Base-by-base conservation (phyloP, 30 jellyfish, hydroid and myxozoan species). In the Chrysaora quinquecirrha region DNA sequence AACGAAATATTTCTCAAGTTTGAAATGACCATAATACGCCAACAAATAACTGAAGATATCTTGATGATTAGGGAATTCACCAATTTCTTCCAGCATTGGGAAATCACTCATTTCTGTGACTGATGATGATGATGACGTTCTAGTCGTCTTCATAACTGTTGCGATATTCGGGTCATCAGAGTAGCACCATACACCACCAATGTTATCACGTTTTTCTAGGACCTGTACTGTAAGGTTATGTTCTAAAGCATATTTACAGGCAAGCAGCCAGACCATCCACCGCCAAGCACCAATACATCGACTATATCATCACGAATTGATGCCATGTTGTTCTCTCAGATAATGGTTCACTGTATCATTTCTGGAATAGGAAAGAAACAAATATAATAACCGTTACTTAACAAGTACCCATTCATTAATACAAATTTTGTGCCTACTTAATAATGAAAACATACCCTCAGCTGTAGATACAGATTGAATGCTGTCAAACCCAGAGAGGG, bases 191-290 rank as follows among this genome's bases (percentile, higher is more conserved):
- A 91, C 96, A 7, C 98, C 98, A 23, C 98, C 98, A 2, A 85
- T 34, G 66, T 73, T 65, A 27, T 80, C 91, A 22, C 98, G 90
- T 60, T 35, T 66, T 49, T 91, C 98, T 1, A 91, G 83, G 14
- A 91, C 96, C 30, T 71, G 75, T 6, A 80, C 95, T 30, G 66
- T 60, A 33, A 91, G 65, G 10, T 75, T 70, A 30, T 78, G 89
- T 78, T 91, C 96, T 49, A 38, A 30, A 58, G 96, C 96, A 58
- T 91, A 81, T 63, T 91, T 91, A 75, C 98, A 91, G 9, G 91
- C 71, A 47, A 91, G 75, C 52, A 91, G 43, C 98, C 98, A 9
- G 96, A 85, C 98, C 98, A 91, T 18, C 98, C 98, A 0, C 95
- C 95, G 10, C 98, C 98, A 33, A 91, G 28, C 0, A 91, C 85